Percentiles rank a stretch among this genome's conserved stretches.
These are phyloP conservation scores for Graptemys geographica DNA, from an alignment of 2,797 vertebrate species.

Conservation along the genomic window DNA sequence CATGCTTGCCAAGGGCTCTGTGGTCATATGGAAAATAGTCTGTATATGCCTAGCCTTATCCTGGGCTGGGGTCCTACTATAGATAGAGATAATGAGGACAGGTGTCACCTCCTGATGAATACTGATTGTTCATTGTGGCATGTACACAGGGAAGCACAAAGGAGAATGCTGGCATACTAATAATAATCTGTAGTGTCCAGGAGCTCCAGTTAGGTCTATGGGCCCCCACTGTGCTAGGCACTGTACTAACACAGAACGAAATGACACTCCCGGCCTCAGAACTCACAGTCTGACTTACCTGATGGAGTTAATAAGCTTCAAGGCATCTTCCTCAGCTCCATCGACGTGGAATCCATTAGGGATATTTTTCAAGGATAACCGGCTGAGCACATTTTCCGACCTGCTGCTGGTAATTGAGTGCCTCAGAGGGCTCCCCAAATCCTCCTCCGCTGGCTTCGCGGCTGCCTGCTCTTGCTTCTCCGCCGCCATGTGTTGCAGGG, in stretches of 20 bases:
- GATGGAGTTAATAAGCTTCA: conserved; percentile 89
- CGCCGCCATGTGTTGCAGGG: conserved; percentile 84
- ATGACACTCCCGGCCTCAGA: background rate
- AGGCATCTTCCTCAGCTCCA: conserved; percentile 79
- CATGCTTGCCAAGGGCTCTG: background rate
- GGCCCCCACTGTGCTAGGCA: background rate
- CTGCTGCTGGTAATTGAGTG: conserved; percentile 94
- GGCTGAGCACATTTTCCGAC: conserved; percentile 94
- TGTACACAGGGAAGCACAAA: background rate
- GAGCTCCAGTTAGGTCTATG: background rate
- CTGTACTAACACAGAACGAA: background rate
- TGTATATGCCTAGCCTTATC: background rate
- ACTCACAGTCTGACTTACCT: conserved; percentile 83
- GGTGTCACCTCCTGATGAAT: background rate
- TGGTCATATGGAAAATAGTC: background rate
- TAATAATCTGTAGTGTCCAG: background rate
- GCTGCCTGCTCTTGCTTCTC: conserved; percentile 85
- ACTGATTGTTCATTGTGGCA: background rate
- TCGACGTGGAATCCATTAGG: conserved; percentile 92
- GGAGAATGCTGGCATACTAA: background rate
- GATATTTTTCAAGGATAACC: conserved; percentile 86
- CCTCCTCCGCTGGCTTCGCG: conserved; percentile 71
- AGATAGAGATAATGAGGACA: background rate
- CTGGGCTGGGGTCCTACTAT: background rate
- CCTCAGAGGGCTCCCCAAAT: conserved; percentile 89